These are phyloP conservation scores for Zootermopsis nevadensis DNA, from an alignment of 2,888 invertebrate species.

Conservation along the genomic window DNA sequence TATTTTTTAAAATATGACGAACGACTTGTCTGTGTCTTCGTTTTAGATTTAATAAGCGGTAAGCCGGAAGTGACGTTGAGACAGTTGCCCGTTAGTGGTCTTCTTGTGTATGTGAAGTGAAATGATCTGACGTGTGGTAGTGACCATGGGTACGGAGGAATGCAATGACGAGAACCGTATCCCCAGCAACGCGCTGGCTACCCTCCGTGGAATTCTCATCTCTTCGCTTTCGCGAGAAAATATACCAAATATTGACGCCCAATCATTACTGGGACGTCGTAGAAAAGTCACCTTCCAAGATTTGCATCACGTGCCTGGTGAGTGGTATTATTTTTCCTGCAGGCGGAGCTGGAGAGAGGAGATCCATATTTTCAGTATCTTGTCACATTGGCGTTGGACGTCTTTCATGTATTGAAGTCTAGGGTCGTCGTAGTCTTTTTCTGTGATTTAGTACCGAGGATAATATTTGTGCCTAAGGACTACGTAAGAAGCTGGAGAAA, in stretches of 20 bases:
- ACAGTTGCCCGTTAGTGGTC: background rate
- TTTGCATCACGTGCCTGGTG: constrained; percentile 39
- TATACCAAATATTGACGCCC: constrained; percentile 59
- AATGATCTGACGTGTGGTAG: constrained; percentile 8
- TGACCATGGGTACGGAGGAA: constrained; percentile 52
- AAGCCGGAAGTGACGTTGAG: too few relatives aligned
- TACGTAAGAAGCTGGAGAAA: too few relatives aligned
- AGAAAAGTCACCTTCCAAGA: constrained; percentile 57
- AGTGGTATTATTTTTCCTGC: background rate
- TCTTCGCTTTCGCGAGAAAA: constrained; percentile 69
- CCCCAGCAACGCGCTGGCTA: constrained; percentile 64
- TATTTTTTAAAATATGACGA: too few relatives aligned
- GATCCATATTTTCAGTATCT: too few relatives aligned
- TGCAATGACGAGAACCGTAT: constrained; percentile 41
- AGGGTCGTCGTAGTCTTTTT: too few relatives aligned
- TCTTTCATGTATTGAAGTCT: too few relatives aligned
- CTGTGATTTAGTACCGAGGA: too few relatives aligned
- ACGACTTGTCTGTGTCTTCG: too few relatives aligned
- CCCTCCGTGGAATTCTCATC: constrained; percentile 68
- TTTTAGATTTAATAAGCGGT: too few relatives aligned
- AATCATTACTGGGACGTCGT: constrained; percentile 53
- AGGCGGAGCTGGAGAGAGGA: too few relatives aligned
- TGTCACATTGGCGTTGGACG: too few relatives aligned
- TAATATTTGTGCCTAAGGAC: too few relatives aligned
- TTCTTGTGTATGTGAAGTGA: background rate